Evolutionary conservation across 2,113 vertebrate species (phyloP).

Genomic region (Gallinago media): DNA sequence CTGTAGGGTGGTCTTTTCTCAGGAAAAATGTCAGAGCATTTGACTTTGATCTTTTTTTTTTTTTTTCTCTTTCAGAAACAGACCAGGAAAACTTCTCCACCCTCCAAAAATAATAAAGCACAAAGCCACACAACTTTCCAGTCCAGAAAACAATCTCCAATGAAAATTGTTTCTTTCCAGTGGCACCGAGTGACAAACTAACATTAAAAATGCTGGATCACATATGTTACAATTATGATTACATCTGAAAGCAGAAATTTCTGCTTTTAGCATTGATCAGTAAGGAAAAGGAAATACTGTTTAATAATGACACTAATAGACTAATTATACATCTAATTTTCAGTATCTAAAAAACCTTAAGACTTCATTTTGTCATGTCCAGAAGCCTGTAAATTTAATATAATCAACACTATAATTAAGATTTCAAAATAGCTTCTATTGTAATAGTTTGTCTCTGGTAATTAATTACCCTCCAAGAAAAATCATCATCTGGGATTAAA

Average conservation of each 20-base stretch:
- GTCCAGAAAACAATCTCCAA: slow-evolving; percentile 48
- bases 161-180: slow-evolving; percentile 21
- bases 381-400: slow-evolving; percentile 15
- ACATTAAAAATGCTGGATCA: slow-evolving; percentile 1
- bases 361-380: slow-evolving; percentile 12
- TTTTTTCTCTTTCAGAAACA: slow-evolving; percentile 42
- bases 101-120: slow-evolving; percentile 74
- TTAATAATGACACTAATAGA: not conserved
- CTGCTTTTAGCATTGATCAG: not conserved
- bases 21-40: slow-evolving; percentile 62
- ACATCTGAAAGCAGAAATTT: not conserved
- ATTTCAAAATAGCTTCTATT: slow-evolving; percentile 11
- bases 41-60: slow-evolving; percentile 70
- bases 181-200: not conserved
- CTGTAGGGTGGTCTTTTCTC: slow-evolving; percentile 62
- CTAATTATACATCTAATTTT: not conserved
- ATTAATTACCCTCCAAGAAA: not conserved
- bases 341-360: not conserved
- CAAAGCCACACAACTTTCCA: slow-evolving; percentile 62
- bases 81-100: slow-evolving; percentile 72
- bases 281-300: not conserved
- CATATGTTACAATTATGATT: not conserved
- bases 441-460: not conserved
- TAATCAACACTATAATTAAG: not conserved
- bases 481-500: not conserved